A percentile compares a stretch with the other conserved stretches of the same genome.
phyloP scores from a whole-genome alignment of 2,888 invertebrate species.

The Gasteruption jaculator region DNA sequence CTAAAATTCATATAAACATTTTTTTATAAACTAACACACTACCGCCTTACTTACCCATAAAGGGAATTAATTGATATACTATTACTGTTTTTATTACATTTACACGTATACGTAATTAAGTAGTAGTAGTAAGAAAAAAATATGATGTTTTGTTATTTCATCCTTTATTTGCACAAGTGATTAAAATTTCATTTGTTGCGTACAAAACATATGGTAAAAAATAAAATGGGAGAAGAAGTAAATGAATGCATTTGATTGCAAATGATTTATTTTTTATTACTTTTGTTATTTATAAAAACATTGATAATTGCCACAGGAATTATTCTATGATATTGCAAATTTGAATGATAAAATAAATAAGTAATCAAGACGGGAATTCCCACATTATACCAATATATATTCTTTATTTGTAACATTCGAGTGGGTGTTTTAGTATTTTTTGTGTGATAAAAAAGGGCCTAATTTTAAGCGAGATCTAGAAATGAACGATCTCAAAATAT shows the following conservation, averaged over 20 bases:
- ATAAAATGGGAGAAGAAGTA: conserved; percentile 42
- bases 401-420: conserved; percentile 28
- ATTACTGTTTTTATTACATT: too few relatives aligned
- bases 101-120: too few relatives aligned
- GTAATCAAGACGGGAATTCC: conserved; percentile 25
- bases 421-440: too few relatives aligned
- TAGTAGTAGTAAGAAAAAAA: too few relatives aligned
- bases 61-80: too few relatives aligned
- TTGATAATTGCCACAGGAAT: too few relatives aligned
- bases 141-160: too few relatives aligned
- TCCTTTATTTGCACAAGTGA: too few relatives aligned
- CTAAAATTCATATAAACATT: conserved; percentile 13
- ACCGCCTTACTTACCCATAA: conserved; percentile 44
- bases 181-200: too few relatives aligned
- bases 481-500: conserved; percentile 47
- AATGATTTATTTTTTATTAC: conserved; percentile 40
- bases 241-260: conserved; percentile 42
- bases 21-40: conserved; percentile 23
- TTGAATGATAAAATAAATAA: conserved; percentile 27
- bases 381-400: conserved; percentile 31
- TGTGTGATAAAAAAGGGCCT: too few relatives aligned
- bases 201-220: too few relatives aligned
- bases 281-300: conserved; percentile 19
- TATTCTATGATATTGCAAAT: too few relatives aligned
- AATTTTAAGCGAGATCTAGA: conserved; percentile 42